These are phyloP conservation scores for Lophius piscatorius DNA, from an alignment of 2,113 vertebrate genomes.

Conservation along the genomic window DNA sequence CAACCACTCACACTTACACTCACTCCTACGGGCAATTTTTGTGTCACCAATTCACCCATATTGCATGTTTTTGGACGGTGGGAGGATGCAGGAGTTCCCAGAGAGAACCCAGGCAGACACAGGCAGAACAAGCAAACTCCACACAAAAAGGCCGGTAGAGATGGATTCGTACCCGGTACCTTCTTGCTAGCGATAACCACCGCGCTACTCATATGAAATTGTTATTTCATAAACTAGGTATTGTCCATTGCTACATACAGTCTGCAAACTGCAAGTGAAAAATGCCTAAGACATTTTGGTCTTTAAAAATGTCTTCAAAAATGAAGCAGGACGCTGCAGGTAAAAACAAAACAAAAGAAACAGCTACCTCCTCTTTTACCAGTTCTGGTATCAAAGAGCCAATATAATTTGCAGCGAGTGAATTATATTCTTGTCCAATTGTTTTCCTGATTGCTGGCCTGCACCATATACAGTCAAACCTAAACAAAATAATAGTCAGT, in stretches of 20 bases:
- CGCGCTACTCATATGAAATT: too few species aligned
- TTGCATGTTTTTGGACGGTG: too few species aligned
- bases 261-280: not conserved
- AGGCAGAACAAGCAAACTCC: too few species aligned
- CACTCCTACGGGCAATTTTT: too few species aligned
- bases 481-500: constrained; percentile 57
- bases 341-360: constrained; percentile 21
- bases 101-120: too few species aligned
- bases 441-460: constrained; percentile 60
- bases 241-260: not conserved
- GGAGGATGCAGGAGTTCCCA: too few species aligned
- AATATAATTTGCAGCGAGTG: constrained; percentile 31
- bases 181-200: too few species aligned
- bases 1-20: too few species aligned
- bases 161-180: too few species aligned
- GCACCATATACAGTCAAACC: constrained; percentile 63
- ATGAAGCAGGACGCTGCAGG: constrained; percentile 14
- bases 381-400: constrained; percentile 25
- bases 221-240: too few species aligned
- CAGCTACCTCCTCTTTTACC: constrained; percentile 23
- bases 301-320: constrained; percentile 15
- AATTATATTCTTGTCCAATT: constrained; percentile 50
- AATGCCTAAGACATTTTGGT: not conserved
- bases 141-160: too few species aligned
- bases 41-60: too few species aligned